Conservation (phyloP, 2,888 invertebrate species). For the Drosophila greeni region DNA sequence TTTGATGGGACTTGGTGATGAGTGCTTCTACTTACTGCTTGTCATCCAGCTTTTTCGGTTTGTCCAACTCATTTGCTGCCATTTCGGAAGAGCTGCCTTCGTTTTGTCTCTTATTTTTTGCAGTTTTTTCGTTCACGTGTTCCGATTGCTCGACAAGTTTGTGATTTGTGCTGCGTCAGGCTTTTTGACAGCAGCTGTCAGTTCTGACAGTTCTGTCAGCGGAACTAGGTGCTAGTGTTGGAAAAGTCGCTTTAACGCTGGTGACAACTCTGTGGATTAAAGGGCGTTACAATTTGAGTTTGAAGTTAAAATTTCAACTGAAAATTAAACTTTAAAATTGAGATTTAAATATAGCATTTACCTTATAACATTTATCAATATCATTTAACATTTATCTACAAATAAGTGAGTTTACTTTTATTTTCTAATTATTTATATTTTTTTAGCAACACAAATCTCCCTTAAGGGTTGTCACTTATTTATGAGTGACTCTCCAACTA, state of each 20-base stretch:
- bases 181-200: conserved; percentile 22
- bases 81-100: conserved; percentile 17
- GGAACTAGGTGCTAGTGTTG: conserved; percentile 10
- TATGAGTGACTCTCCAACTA: background rate
- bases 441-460: background rate
- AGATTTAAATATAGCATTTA: too few relatives aligned
- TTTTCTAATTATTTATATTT: background rate
- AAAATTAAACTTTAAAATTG: too few relatives aligned
- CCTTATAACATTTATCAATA: too few relatives aligned
- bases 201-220: conserved; percentile 2
- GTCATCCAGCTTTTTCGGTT: conserved; percentile 1
- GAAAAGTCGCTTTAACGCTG: background rate
- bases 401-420: rapidly evolving
- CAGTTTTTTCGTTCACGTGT: conserved; percentile 9
- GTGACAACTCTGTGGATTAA: too few relatives aligned
- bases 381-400: too few relatives aligned
- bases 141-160: conserved; percentile 21
- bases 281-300: too few relatives aligned
- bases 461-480: background rate
- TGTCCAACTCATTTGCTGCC: conserved; percentile 18
- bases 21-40: conserved; percentile 27
- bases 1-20: background rate
- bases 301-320: too few relatives aligned
- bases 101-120: background rate
- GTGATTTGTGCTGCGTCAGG: conserved; percentile 24